Conservation (phyloP, 2,113 vertebrate species). For the Cephalopholis sonnerati region DNA sequence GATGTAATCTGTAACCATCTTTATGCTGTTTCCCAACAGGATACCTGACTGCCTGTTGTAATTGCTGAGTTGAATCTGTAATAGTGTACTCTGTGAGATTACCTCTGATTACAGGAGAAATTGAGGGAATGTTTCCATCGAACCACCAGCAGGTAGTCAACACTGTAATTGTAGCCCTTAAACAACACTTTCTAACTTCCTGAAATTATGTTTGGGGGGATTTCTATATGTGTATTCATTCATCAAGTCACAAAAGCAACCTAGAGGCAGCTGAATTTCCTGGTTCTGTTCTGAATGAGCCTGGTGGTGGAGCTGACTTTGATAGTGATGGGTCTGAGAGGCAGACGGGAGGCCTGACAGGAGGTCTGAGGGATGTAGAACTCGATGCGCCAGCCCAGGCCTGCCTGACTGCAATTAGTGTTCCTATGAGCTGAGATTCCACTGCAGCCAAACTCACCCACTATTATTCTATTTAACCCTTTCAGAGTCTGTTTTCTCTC, state of each 20-base stretch:
- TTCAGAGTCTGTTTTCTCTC: conserved; percentile 32
- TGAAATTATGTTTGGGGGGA: conserved; percentile 34
- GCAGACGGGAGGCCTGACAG: conserved; percentile 77
- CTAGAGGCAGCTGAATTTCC: conserved; percentile 18
- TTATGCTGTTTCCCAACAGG: conserved; percentile 44
- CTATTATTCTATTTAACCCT: conserved; percentile 61
- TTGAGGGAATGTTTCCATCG: conserved; percentile 41
- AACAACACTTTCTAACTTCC: conserved; percentile 67
- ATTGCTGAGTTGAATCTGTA: conserved; percentile 62
- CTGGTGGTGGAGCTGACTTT: conserved; percentile 42
- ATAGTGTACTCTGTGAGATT: conserved; percentile 50
- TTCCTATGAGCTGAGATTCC: conserved; percentile 77
- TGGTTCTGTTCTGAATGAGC: conserved; percentile 37
- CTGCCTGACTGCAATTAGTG: conserved; percentile 80
- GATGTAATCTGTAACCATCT: conserved; percentile 44
- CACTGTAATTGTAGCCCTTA: conserved; percentile 67
- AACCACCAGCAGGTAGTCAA: conserved; percentile 56
- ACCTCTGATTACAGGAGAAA: conserved; percentile 71
- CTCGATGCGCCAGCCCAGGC: conserved; percentile 74
- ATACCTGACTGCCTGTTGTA: conserved; percentile 49
- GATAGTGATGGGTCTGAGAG: conserved; percentile 61
- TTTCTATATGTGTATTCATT: conserved; percentile 39
- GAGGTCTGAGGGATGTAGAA: conserved; percentile 76
- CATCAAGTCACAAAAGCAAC: conserved; percentile 25
- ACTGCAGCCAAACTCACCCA: conserved; percentile 66